phyloP scores from a whole-genome alignment of 2,113 vertebrate species.

The Toxotes jaculatrix region DNA sequence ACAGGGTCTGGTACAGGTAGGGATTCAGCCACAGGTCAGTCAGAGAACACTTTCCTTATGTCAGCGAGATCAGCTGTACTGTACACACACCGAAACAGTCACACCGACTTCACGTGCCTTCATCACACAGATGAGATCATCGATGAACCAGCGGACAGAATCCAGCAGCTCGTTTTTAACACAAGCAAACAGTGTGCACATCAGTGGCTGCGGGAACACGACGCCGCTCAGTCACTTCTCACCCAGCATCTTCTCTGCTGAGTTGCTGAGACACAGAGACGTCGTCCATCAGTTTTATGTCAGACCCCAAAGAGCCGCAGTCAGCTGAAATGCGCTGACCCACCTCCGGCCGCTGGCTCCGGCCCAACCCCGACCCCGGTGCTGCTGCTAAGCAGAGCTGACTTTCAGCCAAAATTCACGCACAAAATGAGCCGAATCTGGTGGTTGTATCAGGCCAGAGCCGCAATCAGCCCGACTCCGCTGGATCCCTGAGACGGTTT shows the following conservation, averaged over 20 bases:
- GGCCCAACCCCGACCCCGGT: background rate
- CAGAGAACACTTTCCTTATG: background rate
- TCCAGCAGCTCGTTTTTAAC: background rate
- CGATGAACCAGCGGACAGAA: too few species aligned
- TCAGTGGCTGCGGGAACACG: too few species aligned
- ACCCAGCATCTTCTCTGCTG: background rate
- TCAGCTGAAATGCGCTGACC: too few species aligned
- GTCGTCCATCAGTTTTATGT: background rate
- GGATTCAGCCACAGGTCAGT: background rate
- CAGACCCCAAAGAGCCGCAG: too few species aligned
- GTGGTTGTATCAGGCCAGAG: background rate
- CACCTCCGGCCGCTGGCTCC: background rate
- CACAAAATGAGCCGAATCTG: background rate
- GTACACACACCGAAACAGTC: slow-evolving; percentile 14
- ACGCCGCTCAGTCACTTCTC: too few species aligned
- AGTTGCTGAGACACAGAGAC: background rate
- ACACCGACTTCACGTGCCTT: slow-evolving; percentile 57
- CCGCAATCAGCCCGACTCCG: too few species aligned
- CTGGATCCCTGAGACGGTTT: too few species aligned
- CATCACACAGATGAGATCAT: background rate
- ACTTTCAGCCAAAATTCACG: background rate
- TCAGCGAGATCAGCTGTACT: slow-evolving; percentile 21
- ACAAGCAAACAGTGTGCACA: too few species aligned
- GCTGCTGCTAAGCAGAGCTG: background rate
- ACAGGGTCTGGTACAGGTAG: background rate